These are phyloP conservation scores for Drosophila tani DNA, from an alignment of 1,140 invertebrate species.

Conservation along the genomic window DNA sequence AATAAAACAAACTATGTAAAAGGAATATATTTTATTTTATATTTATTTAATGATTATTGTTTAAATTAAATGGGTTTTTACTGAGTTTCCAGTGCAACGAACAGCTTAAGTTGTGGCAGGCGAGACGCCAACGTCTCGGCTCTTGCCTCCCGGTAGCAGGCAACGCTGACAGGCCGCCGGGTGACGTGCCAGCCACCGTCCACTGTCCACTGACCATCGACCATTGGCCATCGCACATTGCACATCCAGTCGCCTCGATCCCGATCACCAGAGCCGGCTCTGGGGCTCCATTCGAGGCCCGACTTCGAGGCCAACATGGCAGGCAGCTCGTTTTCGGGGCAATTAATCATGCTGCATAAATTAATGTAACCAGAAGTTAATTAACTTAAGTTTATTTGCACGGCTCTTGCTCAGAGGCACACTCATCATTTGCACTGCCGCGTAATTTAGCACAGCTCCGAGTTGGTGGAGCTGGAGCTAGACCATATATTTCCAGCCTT, in stretches of 20 bases:
- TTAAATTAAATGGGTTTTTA: neutral
- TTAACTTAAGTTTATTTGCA: constrained; percentile 81
- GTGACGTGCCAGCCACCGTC: constrained; percentile 55
- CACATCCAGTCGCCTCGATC: constrained; percentile 21
- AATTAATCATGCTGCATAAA: constrained; percentile 81
- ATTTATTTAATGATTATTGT: neutral
- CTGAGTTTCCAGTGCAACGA: constrained; percentile 3
- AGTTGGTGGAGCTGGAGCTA: neutral
- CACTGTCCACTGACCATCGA: constrained; percentile 42
- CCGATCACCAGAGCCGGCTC: constrained; percentile 4
- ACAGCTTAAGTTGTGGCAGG: constrained; percentile 50
- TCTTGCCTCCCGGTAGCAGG: constrained; percentile 75
- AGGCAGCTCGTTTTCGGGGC: constrained; percentile 56
- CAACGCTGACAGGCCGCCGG: constrained; percentile 65
- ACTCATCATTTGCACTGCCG: constrained; percentile 37
- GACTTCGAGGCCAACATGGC: constrained; percentile 48
- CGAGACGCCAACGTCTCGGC: constrained; percentile 48
- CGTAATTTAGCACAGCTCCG: constrained; percentile 8
- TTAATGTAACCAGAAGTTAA: constrained; percentile 80
- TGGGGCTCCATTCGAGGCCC: constrained; percentile 11
- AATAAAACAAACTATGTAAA: too few relatives aligned
- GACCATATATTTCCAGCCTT: too few relatives aligned
- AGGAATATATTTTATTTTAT: too few relatives aligned
- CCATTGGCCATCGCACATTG: constrained; percentile 23
- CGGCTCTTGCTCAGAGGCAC: constrained; percentile 51